Percentiles rank a stretch among this genome's conserved stretches.
phyloP scores from a whole-genome alignment of 2,888 invertebrate genomes.

The Oscheius sp. region DNA sequence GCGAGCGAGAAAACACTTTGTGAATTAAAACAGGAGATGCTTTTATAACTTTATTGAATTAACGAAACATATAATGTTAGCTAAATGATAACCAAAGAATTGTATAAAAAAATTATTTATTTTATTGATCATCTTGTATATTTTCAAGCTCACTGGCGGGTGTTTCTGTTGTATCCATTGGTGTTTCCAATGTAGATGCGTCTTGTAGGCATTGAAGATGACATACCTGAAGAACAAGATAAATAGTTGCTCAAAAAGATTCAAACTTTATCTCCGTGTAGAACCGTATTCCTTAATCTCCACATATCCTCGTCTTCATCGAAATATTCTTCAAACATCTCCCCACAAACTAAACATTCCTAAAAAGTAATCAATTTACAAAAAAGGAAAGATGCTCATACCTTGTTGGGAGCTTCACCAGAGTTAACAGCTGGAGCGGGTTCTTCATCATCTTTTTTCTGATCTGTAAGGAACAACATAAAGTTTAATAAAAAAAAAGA shows the following conservation, averaged over 20 bases:
- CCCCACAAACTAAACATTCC: constrained; percentile 89
- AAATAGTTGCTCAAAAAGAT: constrained; percentile 6
- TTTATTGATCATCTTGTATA: too few relatives aligned
- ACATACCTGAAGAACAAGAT: constrained; percentile 3
- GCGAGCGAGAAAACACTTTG: too few relatives aligned
- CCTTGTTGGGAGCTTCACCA: constrained; percentile 10
- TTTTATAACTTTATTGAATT: too few relatives aligned
- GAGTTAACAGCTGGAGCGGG: constrained; percentile 5
- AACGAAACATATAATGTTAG: too few relatives aligned
- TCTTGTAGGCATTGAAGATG: constrained; percentile 28
- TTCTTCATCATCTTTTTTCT: not conserved
- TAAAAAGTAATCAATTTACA: constrained; percentile 48
- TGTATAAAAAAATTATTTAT: too few relatives aligned
- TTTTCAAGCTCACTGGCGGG: too few relatives aligned
- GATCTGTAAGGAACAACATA: not conserved
- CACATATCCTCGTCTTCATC: constrained; percentile 97
- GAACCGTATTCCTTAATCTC: constrained; percentile 77
- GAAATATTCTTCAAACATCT: constrained; percentile 92
- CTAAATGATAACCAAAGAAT: too few relatives aligned
- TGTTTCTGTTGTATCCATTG: too few relatives aligned
- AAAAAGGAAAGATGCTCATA: not conserved
- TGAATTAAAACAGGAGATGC: too few relatives aligned
- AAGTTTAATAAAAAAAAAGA: not conserved
- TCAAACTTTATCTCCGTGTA: constrained; percentile 43
- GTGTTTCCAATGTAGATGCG: constrained; percentile 13